Percentiles rank a stretch among this genome's conserved stretches.
phyloP scores from a whole-genome alignment of 2,888 invertebrate genomes.

The Trichacis sp. region DNA sequence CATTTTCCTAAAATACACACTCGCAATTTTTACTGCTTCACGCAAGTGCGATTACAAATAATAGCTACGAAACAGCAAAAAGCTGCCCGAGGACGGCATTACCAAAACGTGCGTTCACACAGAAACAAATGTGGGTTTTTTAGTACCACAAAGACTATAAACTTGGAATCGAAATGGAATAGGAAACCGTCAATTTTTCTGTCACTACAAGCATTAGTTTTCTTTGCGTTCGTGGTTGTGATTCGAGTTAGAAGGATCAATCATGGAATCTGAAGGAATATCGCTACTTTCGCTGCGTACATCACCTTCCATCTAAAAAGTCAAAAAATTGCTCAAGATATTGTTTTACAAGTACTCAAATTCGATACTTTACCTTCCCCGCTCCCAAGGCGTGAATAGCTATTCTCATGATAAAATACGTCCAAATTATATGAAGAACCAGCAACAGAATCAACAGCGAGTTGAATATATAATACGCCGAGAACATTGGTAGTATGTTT shows the following conservation, averaged over 20 bases:
- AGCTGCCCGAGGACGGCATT: too few species aligned
- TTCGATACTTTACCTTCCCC: slow-evolving; percentile 73
- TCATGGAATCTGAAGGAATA: slow-evolving; percentile 77
- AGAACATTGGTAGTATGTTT: slow-evolving; percentile 87
- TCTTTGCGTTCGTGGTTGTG: slow-evolving; percentile 34
- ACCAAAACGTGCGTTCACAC: too few species aligned
- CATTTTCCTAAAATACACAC: too few species aligned
- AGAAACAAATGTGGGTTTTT: background rate
- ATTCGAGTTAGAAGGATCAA: slow-evolving; percentile 56
- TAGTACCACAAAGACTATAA: background rate
- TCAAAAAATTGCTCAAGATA: slow-evolving; percentile 17
- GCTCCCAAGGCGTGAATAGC: slow-evolving; percentile 79
- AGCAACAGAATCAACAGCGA: slow-evolving; percentile 83
- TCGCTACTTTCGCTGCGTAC: slow-evolving; percentile 82
- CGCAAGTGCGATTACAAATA: too few species aligned
- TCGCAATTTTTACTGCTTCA: too few species aligned
- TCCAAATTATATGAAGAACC: slow-evolving; percentile 90
- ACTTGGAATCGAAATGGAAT: background rate
- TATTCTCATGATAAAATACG: slow-evolving; percentile 92
- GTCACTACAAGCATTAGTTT: background rate
- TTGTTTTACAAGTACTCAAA: background rate
- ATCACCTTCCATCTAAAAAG: slow-evolving; percentile 84
- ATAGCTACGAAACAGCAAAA: too few species aligned
- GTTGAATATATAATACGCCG: slow-evolving; percentile 95
- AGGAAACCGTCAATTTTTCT: background rate